Evolutionary conservation across 2,888 invertebrate genomes (phyloP).

Genomic region (Amblyjoppa proteus): DNA sequence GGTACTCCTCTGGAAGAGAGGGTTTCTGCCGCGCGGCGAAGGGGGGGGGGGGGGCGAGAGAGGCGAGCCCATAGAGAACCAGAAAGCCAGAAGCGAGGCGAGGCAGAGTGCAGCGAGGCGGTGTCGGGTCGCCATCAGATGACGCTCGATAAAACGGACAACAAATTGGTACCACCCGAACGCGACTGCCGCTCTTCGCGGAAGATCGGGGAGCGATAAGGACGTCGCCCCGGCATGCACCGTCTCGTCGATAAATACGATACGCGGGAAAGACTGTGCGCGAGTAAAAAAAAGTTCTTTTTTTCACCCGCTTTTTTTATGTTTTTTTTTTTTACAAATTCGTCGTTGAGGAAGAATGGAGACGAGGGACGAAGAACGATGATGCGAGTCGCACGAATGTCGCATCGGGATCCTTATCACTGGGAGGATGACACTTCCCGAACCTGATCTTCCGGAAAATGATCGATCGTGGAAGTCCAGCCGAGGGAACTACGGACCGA

Average conservation of each 20-base stretch:
- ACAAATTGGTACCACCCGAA: slow-evolving; percentile 85
- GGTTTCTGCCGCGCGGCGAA: background rate
- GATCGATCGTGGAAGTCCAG: slow-evolving; percentile 48
- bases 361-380: slow-evolving; percentile 16
- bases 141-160: slow-evolving; percentile 83
- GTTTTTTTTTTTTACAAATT: slow-evolving; percentile 27
- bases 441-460: slow-evolving; percentile 11
- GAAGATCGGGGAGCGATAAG: slow-evolving; percentile 79
- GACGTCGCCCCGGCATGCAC: slow-evolving; percentile 60
- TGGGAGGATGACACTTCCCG: slow-evolving; percentile 40
- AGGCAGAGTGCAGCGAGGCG: slow-evolving; percentile 65
- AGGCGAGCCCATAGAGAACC: background rate
- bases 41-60: background rate
- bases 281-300: slow-evolving; percentile 18
- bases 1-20: slow-evolving; percentile 25
- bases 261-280: slow-evolving; percentile 65
- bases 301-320: slow-evolving; percentile 41
- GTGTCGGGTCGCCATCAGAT: slow-evolving; percentile 84
- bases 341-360: slow-evolving; percentile 17
- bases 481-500: slow-evolving; percentile 11
- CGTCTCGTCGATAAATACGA: slow-evolving; percentile 82
- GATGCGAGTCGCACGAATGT: slow-evolving; percentile 50
- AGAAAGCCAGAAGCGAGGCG: slow-evolving; percentile 33
- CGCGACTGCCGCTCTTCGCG: slow-evolving; percentile 80
- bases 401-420: slow-evolving; percentile 60